phyloP scores from a whole-genome alignment of 2,113 vertebrate species.

The Leiothrix lutea region DNA sequence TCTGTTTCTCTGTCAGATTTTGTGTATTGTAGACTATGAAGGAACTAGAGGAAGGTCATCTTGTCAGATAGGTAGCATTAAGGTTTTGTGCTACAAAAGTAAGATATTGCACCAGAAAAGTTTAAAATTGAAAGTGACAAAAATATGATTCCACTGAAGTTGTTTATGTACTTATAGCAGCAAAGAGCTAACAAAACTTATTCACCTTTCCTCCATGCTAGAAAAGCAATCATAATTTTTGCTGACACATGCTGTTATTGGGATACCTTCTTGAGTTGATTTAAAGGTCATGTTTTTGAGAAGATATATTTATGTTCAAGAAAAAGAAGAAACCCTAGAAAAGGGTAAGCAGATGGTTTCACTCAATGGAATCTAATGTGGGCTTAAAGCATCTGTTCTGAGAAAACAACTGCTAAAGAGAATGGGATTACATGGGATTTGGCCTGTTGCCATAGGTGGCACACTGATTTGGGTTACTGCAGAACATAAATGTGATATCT shows the following conservation, averaged over 20 bases:
- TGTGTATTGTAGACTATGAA: not conserved
- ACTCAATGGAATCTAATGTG: not conserved
- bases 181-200: not conserved
- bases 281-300: not conserved
- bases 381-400: constrained; percentile 29
- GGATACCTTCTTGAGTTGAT: not conserved
- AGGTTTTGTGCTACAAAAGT: not conserved
- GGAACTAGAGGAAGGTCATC: not conserved
- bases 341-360: not conserved
- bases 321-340: not conserved
- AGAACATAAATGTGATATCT: not conserved
- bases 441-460: not conserved
- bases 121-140: not conserved
- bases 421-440: constrained; percentile 30
- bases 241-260: not conserved
- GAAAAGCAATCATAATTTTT: not conserved
- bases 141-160: not conserved
- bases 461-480: not conserved
- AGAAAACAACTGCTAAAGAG: constrained; percentile 36
- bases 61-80: not conserved
- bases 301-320: not conserved
- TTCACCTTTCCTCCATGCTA: accelerated
- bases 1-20: not conserved
- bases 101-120: not conserved
- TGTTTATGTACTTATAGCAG: not conserved